Evolutionary conservation across 1,140 invertebrate species (phyloP), one percentile per base, ranked within the genome.

Genomic region (Bradysia coprophila): DNA sequence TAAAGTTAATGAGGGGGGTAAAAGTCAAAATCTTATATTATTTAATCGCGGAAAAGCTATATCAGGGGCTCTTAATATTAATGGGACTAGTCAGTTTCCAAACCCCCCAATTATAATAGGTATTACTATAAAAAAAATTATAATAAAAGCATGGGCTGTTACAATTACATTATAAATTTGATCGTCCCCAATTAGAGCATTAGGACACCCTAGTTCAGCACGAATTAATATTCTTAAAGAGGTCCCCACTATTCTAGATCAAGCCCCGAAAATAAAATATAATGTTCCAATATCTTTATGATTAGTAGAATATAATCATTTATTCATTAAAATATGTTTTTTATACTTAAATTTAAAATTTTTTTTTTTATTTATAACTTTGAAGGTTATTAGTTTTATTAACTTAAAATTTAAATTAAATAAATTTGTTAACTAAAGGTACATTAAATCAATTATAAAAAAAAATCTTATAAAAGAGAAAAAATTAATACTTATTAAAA

Each of bases 91-190:
- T 69, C 75, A 83, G 62, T 84, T 83, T 48, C 77, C 77, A 67
- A 83, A 81, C 49, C 78, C 77, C 36, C 78, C 79, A 68, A 84
- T 76, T 70, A 81, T 69, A 59, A 76, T 67, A 38, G 76, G 78
- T 66, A 82, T 81, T 44, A 82, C 73, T 65, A 80, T 76, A 66
- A 81, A 80, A 62, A 82, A 83, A 74, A 81, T 78, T 71, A 81
- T 82, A 49, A 81, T 55, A 63, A 82, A 77, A 45, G 74, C 78
- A 66, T 84, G 77, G 5, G 66, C 63, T 9, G 78, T 83, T 16
- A 82, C 69, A 58, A 81, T 65, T 43, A 67, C 63, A 63, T 81
- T 81, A 68, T 78, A 81, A 58, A 76, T 67, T 66, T 78, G 69
- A 54, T 75, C 70, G 66, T 78, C 67, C 31, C 62, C 63, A 61